These are phyloP conservation scores for Tachysurus fulvidraco DNA, from an alignment of 2,113 vertebrate genomes.

Conservation along the genomic window DNA sequence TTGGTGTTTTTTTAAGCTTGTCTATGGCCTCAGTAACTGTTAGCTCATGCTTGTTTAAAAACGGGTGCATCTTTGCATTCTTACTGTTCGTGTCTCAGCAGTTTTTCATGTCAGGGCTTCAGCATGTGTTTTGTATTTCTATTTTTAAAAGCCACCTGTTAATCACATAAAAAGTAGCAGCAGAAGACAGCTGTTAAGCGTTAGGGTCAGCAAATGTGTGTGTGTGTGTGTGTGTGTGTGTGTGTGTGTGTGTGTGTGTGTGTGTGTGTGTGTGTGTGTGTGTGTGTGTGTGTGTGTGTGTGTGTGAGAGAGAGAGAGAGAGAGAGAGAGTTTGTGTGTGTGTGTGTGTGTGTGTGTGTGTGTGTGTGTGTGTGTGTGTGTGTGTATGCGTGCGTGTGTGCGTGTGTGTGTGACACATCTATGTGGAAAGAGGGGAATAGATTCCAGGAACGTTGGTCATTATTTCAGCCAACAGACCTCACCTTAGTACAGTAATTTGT, in stretches of 20 bases:
- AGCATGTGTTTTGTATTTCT: constrained; percentile 57
- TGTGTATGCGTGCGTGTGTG: neutral
- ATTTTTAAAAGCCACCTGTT: constrained; percentile 77
- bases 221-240: constrained; percentile 29
- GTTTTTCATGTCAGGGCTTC: constrained; percentile 38
- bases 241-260: neutral
- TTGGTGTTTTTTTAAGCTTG: constrained; percentile 1
- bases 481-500: neutral
- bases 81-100: constrained; percentile 19
- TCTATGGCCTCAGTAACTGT: constrained; percentile 10
- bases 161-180: constrained; percentile 69
- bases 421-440: neutral
- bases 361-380: constrained; percentile 23
- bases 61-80: constrained; percentile 26
- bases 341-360: constrained; percentile 32
- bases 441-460: constrained; percentile 10
- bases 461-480: constrained; percentile 10
- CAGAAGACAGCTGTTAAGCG: constrained; percentile 32
- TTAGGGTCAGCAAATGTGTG: constrained; percentile 34
- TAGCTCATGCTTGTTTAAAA: constrained; percentile 31
- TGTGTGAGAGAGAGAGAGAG: too few relatives aligned
- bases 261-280: neutral
- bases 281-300: neutral
- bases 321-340: too few relatives aligned
- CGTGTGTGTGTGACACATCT: neutral